Base-by-base conservation (phyloP, 1,140 invertebrate genomes). In the Drosophila micromelanica region DNA sequence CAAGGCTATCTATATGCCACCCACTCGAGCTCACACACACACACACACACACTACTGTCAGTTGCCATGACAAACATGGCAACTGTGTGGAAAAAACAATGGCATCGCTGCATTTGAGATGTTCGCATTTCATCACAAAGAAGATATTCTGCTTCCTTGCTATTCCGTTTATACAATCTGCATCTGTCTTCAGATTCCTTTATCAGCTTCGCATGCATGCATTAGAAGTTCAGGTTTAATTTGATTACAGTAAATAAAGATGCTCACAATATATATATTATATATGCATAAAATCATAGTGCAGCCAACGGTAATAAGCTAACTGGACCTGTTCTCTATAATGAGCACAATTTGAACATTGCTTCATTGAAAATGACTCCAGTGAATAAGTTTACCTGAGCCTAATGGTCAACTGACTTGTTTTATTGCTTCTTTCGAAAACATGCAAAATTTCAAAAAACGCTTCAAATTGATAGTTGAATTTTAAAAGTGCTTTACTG, bases 1-100 rank as follows among this genome's bases (percentile, higher is more conserved):
- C 78, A 60, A 71, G 20, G 62, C 49, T 54, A 73, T 69, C 57
- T 43, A 61, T 13, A 65, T 48, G 7, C 32, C 54, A 15, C 17
- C 20, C 49, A 46, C 48, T 40, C 9, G 12, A 37, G 43, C 32
- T 13, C 5, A 42, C 23, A 54, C 11, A 32, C 49, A 46, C 48
- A 51, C 32, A 17, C 5, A 42, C 23, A 54, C 49, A 55, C 11
- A 49, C 40, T 27, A 40, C 48, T 56, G 70, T 20, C 55, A 73
- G 49, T 56, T 63, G 52, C 13, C 40, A 55, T 45, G 61, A 30
- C 27, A 56, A 60, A 20, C 30, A 54, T 55, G 13, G 45, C 20
- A 64, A 42, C 43, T 40, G 23, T 56, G 23, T 11, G 35, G n/a
- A n/a, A 37, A 63, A 59, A 59, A 59, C 45, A 35, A 59, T 51